Percentiles rank a stretch among this genome's conserved stretches.
Evolutionary conservation across 2,797 vertebrate species (phyloP).

Genomic region (Ataeniobius toweri): DNA sequence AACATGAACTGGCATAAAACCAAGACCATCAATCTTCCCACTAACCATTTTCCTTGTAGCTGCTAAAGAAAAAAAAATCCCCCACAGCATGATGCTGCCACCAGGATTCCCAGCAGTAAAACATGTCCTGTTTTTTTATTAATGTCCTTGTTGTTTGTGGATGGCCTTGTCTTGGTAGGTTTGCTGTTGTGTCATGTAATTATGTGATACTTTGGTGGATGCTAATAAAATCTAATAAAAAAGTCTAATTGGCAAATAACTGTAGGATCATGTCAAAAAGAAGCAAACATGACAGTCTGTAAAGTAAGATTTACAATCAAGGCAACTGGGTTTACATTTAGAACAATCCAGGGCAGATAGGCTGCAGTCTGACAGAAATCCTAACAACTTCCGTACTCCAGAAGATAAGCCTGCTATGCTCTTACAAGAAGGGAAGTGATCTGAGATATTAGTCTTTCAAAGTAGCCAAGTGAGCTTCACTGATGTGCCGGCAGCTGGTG

Average conservation of each 20-base stretch:
- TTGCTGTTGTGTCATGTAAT: neutral
- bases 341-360: slow-evolving; percentile 73
- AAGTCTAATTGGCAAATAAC: neutral
- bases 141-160: neutral
- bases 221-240: neutral
- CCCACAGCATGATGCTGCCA: neutral
- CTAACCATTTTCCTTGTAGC: neutral
- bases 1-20: neutral
- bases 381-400: slow-evolving; percentile 77
- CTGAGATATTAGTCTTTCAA: slow-evolving; percentile 81
- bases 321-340: slow-evolving; percentile 71
- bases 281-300: slow-evolving; percentile 49
- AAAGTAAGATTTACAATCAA: slow-evolving; percentile 60
- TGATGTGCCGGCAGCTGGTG: slow-evolving; percentile 61
- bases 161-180: neutral
- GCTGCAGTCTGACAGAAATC: slow-evolving; percentile 73
- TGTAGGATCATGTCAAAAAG: slow-evolving; percentile 16
- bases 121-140: neutral
- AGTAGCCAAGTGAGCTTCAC: slow-evolving; percentile 73
- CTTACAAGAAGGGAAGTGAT: slow-evolving; percentile 76
- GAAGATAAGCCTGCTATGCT: slow-evolving; percentile 77
- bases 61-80: neutral
- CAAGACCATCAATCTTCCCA: neutral
- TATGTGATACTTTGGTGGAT: neutral
- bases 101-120: neutral